Base-by-base conservation (phyloP, 2,888 invertebrate species). In the Onchidella celtica region DNA sequence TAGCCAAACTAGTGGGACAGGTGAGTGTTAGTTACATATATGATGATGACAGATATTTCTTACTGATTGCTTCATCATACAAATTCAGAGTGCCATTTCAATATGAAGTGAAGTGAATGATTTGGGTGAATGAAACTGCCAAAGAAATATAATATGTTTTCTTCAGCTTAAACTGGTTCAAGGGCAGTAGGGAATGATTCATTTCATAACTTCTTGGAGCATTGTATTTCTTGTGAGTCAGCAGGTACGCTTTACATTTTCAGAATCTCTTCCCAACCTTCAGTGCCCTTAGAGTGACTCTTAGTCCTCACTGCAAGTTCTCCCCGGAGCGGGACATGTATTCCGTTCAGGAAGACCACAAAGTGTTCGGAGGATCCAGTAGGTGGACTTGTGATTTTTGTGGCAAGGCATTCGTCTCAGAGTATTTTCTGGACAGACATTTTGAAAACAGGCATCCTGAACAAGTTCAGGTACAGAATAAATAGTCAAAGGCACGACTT, bases 321-420 rank as follows among this genome's bases (percentile, higher is more conserved):
- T 84, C 86, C 17, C 83, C 83, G 4, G 84, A 86, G n/a, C 82
- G 89, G 27, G 91, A 91, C 81, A 83, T 88, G 27, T 91, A 86
- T 79, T 82, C 87, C 24, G 70, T 85, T 9, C 91, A 92, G 36
- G 92, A 92, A 78, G 81, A 84, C 6, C 86, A 91, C 78, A 92
- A 91, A 79, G 83, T 86, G 3, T 87, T 89, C 84, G 90, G 91
- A 68, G 79, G 86, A 6, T 81, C 88, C 29, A 86, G 86, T 34
- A 89, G 88, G 76, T 92, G 91, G 91, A 84, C 87, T 21, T 92
- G 92, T 85, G 84, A 90, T 61, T 89, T 88, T 82, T 92, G 92
- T 85, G 92, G 92, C 32, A 92, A 92, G 85, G 85, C 86, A 32
- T 92, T 92, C 82, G 87, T 88, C 65, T 86, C 90, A 3, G 92